Evolutionary conservation across 2,797 vertebrate species (phyloP).

Genomic region (Esox lucius): DNA sequence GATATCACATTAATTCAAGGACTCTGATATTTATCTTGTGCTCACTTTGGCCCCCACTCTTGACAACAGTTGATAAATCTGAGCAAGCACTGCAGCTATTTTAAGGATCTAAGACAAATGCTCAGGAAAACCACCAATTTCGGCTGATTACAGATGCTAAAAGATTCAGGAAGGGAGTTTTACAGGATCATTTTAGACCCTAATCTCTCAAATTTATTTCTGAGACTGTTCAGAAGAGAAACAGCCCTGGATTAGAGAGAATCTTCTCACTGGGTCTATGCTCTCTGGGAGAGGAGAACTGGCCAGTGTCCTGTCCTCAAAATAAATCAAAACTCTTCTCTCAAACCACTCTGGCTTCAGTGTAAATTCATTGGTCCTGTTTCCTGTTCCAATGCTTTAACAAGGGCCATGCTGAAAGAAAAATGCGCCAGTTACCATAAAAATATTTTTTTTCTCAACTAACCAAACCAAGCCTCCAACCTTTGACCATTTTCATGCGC

Average conservation of each 20-base stretch:
- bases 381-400: constrained; percentile 5
- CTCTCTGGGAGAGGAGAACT: not conserved
- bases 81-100: constrained; percentile 46
- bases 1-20: constrained; percentile 31
- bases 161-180: constrained; percentile 36
- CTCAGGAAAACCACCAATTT: constrained; percentile 45
- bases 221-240: not conserved
- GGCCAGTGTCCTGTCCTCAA: constrained; percentile 14
- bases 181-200: constrained; percentile 15
- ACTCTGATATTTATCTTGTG: constrained; percentile 30
- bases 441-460: constrained; percentile 6
- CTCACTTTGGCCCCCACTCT: not conserved
- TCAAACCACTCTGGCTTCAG: constrained; percentile 22
- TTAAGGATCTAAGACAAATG: constrained; percentile 41
- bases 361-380: constrained; percentile 15
- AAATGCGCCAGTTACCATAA: constrained; percentile 1
- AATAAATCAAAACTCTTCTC: constrained; percentile 27
- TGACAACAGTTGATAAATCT: constrained; percentile 45
- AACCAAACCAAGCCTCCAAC: constrained; percentile 3
- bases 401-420: not conserved
- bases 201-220: constrained; percentile 31
- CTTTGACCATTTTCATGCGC: not conserved
- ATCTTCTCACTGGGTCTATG: constrained; percentile 18
- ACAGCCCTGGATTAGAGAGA: constrained; percentile 29
- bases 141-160: constrained; percentile 50